A percentile compares a stretch with the other conserved stretches of the same genome.
These are phyloP conservation scores for Drosophila acutilabella DNA, from an alignment of 2,888 invertebrate genomes.

Conservation along the genomic window DNA sequence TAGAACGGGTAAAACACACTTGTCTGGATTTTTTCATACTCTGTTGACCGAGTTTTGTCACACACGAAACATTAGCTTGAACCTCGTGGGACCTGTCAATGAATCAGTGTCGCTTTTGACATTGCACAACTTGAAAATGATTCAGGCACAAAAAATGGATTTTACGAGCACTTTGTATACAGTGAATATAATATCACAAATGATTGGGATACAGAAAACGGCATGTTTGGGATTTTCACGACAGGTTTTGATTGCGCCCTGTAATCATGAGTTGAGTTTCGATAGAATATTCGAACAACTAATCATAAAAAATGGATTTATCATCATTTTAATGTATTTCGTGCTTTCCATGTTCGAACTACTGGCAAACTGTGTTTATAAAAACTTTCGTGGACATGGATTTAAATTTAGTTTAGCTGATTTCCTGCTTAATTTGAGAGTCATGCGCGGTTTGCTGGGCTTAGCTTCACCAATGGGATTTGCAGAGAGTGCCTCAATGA, in stretches of 20 bases:
- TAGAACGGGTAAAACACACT: constrained; percentile 17
- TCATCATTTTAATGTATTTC: neutral
- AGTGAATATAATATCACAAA: fast-evolving
- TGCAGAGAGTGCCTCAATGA: neutral
- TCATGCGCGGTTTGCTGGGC: constrained; percentile 24
- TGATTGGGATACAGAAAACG: neutral
- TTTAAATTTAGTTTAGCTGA: neutral
- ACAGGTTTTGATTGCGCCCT: constrained; percentile 52
- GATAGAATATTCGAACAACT: constrained; percentile 6
- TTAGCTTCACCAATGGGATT: neutral
- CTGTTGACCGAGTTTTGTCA: constrained; percentile 19
- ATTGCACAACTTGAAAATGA: neutral
- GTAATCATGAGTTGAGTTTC: constrained; percentile 17
- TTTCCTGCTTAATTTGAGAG: constrained; percentile 28
- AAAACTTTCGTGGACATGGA: no score
- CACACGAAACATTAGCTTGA: constrained; percentile 42
- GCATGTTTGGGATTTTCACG: neutral
- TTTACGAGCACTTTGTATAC: constrained; percentile 23
- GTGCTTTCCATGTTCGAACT: constrained; percentile 19
- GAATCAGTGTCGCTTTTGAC: fast-evolving
- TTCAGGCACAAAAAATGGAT: constrained; percentile 23
- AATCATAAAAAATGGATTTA: neutral
- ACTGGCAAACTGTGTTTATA: neutral
- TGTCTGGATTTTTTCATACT: constrained; percentile 17
- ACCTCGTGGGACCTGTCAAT: fast-evolving